These are phyloP conservation scores for Peribatodes rhomboidaria DNA, from an alignment of 2,888 invertebrate species.

Conservation along the genomic window DNA sequence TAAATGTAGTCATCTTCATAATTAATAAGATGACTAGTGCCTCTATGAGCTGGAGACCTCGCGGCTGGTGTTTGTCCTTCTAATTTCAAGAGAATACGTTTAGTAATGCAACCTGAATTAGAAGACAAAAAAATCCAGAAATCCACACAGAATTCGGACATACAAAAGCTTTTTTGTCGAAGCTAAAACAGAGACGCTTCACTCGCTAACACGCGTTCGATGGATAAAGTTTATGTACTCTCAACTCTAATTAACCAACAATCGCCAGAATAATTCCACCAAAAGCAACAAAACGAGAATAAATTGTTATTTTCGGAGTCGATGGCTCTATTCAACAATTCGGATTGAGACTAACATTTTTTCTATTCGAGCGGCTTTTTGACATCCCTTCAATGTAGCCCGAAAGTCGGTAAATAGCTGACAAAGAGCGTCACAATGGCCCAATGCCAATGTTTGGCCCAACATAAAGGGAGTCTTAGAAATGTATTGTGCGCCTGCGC, in stretches of 20 bases:
- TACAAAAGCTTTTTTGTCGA: too few relatives aligned
- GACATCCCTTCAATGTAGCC: conserved; percentile 74
- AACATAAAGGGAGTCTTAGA: conserved; percentile 81
- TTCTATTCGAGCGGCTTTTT: conserved; percentile 60
- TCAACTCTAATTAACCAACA: conserved; percentile 51
- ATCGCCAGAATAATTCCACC: conserved; percentile 46
- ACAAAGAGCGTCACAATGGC: conserved; percentile 79
- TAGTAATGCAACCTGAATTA: too few relatives aligned
- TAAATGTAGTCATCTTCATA: too few relatives aligned
- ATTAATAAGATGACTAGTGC: too few relatives aligned
- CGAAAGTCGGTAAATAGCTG: conserved; percentile 84
- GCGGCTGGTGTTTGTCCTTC: too few relatives aligned
- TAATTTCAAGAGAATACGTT: too few relatives aligned
- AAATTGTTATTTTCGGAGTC: conserved; percentile 62
- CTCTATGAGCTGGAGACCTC: too few relatives aligned
- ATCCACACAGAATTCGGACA: too few relatives aligned
- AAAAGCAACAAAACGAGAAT: conserved; percentile 55
- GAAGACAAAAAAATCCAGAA: too few relatives aligned
- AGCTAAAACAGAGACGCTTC: too few relatives aligned
- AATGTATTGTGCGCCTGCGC: conserved; percentile 72
- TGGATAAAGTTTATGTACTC: too few relatives aligned
- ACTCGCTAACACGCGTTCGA: too few relatives aligned
- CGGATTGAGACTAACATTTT: conserved; percentile 68
- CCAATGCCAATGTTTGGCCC: conserved; percentile 84
- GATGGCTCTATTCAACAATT: conserved; percentile 65